Evolutionary conservation across 2,888 invertebrate genomes (phyloP), one percentile per base, ranked within the genome.

Genomic region (Asteroscopus sphinx): DNA sequence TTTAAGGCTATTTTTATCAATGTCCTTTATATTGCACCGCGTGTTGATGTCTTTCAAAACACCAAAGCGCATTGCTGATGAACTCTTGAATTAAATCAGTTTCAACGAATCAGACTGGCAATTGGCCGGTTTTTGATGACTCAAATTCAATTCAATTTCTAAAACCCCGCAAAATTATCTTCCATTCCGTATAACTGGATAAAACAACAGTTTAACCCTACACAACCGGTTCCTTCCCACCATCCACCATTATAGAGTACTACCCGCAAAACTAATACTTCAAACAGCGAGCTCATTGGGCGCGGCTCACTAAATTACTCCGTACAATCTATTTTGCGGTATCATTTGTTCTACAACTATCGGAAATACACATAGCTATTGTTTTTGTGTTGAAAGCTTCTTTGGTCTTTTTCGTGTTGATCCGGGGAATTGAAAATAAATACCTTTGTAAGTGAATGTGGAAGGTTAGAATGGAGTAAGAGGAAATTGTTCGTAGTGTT

Each of bases 281-380:
- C 56, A 69, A 44, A 57, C 41, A 46, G 32, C 39, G 15, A 37
- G 39, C 61, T 59, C 56, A 62, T 72, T 62, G 66, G 57, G 35
- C 26, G 35, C 13, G 28, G 36, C 46, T 36, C 39, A 53, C 62
- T 72, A 72, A 70, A 75, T 73, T 70, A 70, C 73, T 58, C 40
- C 46, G 63, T 63, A 66, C 58, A 57, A 68, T 68, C 65, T 64
- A 66, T 53, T 61, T 36, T 39, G 67, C 15, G 57, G 63, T 45
- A 66, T 64, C 53, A 61, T 62, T 65, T 64, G 60, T 64, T 61
- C 44, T 42, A 36, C 15, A 39, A 53, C 48, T 66, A 62, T 58
- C 52, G 25, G 26, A 8, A 40, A 55, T 47, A 44, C 35, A 48
- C 48, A 16, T 13, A 40, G 26, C 47, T 44, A 42, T 72, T 71